phyloP scores from a whole-genome alignment of 2,113 vertebrate genomes.

The Mohoua ochrocephala region DNA sequence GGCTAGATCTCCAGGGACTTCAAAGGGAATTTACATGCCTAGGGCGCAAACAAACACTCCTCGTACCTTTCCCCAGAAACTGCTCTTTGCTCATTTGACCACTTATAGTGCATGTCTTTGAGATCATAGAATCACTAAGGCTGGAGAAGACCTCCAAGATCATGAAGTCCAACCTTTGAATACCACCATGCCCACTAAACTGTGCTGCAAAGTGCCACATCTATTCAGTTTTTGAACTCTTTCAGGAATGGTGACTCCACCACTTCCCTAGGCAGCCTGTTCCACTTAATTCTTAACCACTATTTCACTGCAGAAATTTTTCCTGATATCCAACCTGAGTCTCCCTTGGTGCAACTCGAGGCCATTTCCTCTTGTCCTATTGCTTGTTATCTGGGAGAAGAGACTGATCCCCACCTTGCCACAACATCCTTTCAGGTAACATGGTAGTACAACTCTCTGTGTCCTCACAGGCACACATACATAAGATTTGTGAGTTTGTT shows the following conservation, averaged over 20 bases:
- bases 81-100: neutral
- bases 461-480: neutral
- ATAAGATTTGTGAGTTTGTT: neutral
- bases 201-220: neutral
- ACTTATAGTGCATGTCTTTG: neutral
- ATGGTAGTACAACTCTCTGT: rapidly evolving
- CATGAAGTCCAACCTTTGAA: neutral
- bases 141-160: neutral
- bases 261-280: neutral
- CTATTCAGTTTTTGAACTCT: neutral
- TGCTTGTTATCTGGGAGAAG: neutral
- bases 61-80: neutral
- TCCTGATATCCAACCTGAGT: neutral
- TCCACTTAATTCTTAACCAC: neutral
- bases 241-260: neutral
- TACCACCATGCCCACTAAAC: neutral
- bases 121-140: neutral
- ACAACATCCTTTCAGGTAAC: neutral
- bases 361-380: neutral
- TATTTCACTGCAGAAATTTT: neutral
- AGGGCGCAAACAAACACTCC: neutral
- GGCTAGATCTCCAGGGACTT: neutral
- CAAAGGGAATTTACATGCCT: neutral
- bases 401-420: neutral
- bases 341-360: neutral